Evolutionary conservation across 2,888 invertebrate species (phyloP).

Genomic region (Parnassius smintheus): DNA sequence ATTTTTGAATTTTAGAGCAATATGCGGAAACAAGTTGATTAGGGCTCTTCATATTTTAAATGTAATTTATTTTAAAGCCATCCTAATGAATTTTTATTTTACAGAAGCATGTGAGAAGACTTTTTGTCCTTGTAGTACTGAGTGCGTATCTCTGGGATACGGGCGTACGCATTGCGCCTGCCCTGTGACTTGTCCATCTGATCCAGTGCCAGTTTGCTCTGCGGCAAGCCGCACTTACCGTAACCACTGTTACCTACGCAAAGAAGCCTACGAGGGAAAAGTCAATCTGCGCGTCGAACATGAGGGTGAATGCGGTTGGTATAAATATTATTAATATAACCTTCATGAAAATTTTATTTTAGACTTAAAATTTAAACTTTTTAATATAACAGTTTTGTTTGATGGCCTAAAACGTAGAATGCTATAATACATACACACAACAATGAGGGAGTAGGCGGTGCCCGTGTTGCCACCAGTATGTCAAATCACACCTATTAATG

Average conservation of each 20-base stretch:
- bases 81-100: conserved; percentile 30
- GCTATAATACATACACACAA: too few relatives aligned
- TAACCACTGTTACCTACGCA: conserved; percentile 90
- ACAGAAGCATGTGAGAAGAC: conserved; percentile 91
- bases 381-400: too few relatives aligned
- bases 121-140: conserved; percentile 91
- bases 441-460: too few relatives aligned
- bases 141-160: conserved; percentile 86
- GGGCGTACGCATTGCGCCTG: conserved; percentile 90
- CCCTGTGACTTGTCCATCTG: conserved; percentile 87
- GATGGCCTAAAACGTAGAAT: too few relatives aligned
- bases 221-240: conserved; percentile 93
- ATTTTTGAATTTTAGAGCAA: conserved; percentile 22
- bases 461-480: too few relatives aligned
- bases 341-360: too few relatives aligned
- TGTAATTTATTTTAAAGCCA: conserved; percentile 1
- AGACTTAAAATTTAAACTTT: too few relatives aligned
- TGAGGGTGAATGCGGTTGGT: conserved; percentile 91
- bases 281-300: conserved; percentile 87
- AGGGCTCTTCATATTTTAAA: conserved; percentile 18
- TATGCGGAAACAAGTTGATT: conserved; percentile 21
- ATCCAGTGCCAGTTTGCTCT: conserved; percentile 92
- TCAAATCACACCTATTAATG: too few relatives aligned
- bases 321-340: neutral
- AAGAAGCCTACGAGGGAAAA: conserved; percentile 88